Evolutionary conservation across 2,113 vertebrate genomes (phyloP).

Genomic region (Galbula dea): DNA sequence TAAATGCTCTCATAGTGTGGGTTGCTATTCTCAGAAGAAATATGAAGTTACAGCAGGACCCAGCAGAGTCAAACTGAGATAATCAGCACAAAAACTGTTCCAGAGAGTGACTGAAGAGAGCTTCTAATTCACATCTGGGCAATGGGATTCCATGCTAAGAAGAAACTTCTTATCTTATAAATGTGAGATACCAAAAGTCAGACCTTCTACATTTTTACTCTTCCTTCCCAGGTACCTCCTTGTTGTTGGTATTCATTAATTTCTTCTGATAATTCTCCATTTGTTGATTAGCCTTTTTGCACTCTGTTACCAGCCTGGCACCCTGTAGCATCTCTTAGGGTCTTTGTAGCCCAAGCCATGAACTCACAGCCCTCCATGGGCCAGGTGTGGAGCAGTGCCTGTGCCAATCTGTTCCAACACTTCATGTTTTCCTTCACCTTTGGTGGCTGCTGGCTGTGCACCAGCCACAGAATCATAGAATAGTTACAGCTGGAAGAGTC

Average conservation of each 20-base stretch:
- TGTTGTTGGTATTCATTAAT: not conserved
- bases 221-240: not conserved
- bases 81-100: not conserved
- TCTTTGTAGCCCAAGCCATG: fast-evolving
- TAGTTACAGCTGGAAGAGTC: too few species aligned
- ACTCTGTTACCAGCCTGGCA: not conserved
- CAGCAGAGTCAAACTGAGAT: not conserved
- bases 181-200: not conserved
- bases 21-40: not conserved
- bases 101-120: not conserved
- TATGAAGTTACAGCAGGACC: not conserved
- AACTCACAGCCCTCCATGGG: not conserved
- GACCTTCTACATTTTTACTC: not conserved
- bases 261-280: not conserved
- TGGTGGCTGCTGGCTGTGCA: not conserved
- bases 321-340: not conserved
- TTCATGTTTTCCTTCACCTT: not conserved
- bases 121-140: not conserved
- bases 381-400: fast-evolving
- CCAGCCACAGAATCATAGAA: too few species aligned
- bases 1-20: not conserved
- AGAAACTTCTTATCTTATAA: not conserved
- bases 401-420: not conserved
- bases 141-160: not conserved
- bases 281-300: not conserved